Evolutionary conservation across 92 coral and sea anemone species (phyloP).

Genomic region (Phenganax stokvisi): DNA sequence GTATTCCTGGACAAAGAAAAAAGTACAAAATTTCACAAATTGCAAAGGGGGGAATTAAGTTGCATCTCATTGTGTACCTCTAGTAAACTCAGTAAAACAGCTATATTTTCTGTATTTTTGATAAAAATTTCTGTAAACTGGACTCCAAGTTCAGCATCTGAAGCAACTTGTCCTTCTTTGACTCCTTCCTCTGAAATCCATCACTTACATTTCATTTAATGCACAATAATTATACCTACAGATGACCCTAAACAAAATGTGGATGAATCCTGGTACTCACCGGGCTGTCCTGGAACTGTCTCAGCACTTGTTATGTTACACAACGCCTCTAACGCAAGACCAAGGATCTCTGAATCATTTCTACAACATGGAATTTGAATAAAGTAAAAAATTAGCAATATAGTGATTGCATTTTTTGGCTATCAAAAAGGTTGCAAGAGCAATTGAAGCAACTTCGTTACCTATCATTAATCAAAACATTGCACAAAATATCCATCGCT

Average conservation of each 20-base stretch:
- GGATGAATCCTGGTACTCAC: slow-evolving; percentile 19
- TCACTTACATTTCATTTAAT: no score
- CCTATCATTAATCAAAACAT: slow-evolving; percentile 91
- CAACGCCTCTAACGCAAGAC: slow-evolving; percentile 78
- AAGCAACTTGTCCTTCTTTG: slow-evolving; percentile 60
- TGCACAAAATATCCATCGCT: slow-evolving; percentile 74
- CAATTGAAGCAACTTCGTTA: slow-evolving; percentile 4
- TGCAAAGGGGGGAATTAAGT: neutral
- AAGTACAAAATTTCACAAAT: neutral
- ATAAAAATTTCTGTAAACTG: slow-evolving; percentile 96
- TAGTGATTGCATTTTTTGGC: no score
- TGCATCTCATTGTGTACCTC: slow-evolving; percentile 54
- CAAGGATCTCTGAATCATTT: slow-evolving; percentile 90
- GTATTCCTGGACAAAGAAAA: slow-evolving; percentile 64
- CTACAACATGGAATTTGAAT: slow-evolving; percentile 40
- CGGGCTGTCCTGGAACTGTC: slow-evolving; percentile 57
- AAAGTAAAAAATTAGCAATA: no score
- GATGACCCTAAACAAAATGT: no score
- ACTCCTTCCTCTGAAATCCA: slow-evolving; percentile 42
- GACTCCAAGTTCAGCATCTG: slow-evolving; percentile 85
- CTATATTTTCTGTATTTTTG: slow-evolving; percentile 84
- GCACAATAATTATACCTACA: no score
- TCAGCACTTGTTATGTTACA: slow-evolving; percentile 83
- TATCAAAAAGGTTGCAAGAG: neutral
- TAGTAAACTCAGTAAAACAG: slow-evolving; percentile 70